Evolutionary conservation across 2,888 invertebrate species (phyloP).

Genomic region (Marronus borbonicus): DNA sequence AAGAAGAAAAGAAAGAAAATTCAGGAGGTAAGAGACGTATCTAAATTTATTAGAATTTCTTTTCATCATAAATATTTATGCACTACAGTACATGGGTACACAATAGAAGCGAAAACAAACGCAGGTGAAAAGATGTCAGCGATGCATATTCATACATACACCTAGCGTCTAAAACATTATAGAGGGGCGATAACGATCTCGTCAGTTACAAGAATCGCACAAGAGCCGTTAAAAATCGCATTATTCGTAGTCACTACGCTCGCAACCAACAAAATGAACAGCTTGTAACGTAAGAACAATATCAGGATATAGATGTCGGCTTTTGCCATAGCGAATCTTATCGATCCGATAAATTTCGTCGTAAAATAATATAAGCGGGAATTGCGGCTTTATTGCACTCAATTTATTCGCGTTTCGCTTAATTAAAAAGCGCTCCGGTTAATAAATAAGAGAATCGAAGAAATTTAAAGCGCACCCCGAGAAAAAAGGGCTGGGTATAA

Average conservation of each 20-base stretch:
- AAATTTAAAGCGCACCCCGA: no score
- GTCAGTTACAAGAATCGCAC: not conserved
- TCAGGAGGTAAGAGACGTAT: no score
- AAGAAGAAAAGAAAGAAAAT: no score
- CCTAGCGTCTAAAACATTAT: not conserved
- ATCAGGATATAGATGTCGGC: not conserved
- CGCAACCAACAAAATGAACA: not conserved
- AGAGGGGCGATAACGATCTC: slow-evolving; percentile 2
- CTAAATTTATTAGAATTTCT: no score
- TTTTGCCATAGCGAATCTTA: not conserved
- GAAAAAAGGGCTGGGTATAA: no score
- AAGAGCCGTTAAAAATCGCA: not conserved
- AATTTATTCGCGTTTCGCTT: not conserved
- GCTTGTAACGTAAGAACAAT: not conserved
- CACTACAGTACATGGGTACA: no score
- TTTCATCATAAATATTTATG: no score
- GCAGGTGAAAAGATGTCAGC: no score
- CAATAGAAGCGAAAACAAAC: no score
- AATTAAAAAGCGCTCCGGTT: not conserved
- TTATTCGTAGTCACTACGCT: not conserved
- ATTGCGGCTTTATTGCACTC: not conserved
- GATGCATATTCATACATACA: no score
- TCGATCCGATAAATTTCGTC: slow-evolving; percentile 1
- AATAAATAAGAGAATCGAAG: no score
- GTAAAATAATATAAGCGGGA: not conserved